Evolutionary conservation across 2,113 vertebrate species (phyloP).

Genomic region (Alosa alosa): DNA sequence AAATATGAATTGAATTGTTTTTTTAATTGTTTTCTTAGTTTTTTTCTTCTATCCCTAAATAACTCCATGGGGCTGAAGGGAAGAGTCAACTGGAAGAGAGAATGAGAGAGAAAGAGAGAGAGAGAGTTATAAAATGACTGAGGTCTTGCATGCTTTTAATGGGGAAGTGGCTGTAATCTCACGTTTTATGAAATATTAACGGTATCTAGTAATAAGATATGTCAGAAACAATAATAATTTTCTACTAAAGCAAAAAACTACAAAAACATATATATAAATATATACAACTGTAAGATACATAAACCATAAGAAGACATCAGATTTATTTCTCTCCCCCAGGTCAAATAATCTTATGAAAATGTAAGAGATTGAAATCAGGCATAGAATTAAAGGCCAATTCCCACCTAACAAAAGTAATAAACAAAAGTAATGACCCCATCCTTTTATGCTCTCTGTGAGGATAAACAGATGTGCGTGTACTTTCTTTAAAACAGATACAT

Average conservation of each 20-base stretch:
- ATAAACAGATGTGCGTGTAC: not conserved
- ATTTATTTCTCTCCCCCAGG: not conserved
- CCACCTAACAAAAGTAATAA: not conserved
- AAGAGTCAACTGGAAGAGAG: slow-evolving; percentile 2
- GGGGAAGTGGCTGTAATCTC: slow-evolving; percentile 60
- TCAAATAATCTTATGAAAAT: not conserved
- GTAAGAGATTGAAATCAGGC: not conserved
- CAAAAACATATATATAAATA: slow-evolving; percentile 34
- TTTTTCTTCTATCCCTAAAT: slow-evolving; percentile 63
- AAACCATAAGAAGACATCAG: not conserved
- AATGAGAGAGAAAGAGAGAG: slow-evolving; percentile 15
- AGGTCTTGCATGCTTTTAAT: slow-evolving; percentile 72
- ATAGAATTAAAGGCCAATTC: not conserved
- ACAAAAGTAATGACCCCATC: not conserved
- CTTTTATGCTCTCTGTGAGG: not conserved
- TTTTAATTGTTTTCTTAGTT: not conserved
- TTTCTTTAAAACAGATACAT: not conserved
- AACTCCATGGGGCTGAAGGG: not conserved
- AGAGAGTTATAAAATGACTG: slow-evolving; percentile 31
- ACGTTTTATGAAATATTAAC: slow-evolving; percentile 56
- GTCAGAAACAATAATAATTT: slow-evolving; percentile 63
- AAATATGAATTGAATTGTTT: not conserved
- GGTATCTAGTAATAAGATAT: slow-evolving; percentile 59
- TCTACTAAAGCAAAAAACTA: slow-evolving; percentile 58
- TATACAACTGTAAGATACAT: slow-evolving; percentile 56